Evolutionary conservation across 1,140 invertebrate genomes (phyloP).

Genomic region (Babylonia areolata): DNA sequence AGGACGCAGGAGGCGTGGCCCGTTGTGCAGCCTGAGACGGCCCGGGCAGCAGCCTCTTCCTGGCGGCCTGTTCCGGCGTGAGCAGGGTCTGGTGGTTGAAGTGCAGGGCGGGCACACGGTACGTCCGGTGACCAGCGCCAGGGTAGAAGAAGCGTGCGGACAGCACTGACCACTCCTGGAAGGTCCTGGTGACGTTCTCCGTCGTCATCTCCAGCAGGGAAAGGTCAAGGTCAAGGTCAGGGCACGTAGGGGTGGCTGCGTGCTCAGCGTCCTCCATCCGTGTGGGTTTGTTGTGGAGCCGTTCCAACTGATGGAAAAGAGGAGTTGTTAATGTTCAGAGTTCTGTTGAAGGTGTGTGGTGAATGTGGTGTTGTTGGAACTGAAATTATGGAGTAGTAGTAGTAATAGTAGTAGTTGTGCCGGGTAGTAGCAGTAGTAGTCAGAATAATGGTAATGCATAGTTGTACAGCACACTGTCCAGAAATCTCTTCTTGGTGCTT

Average conservation of each 20-base stretch:
- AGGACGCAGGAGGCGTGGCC: background rate
- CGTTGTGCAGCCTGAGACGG: background rate
- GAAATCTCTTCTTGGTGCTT: too few relatives aligned
- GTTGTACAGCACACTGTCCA: too few relatives aligned
- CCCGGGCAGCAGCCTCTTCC: background rate
- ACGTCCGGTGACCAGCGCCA: background rate
- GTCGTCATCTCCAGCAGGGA: background rate
- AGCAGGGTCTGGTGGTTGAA: constrained; percentile 28
- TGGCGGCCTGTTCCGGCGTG: background rate
- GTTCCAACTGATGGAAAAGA: too few relatives aligned
- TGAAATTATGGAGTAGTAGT: too few relatives aligned
- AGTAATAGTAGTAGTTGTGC: too few relatives aligned
- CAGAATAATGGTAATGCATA: too few relatives aligned
- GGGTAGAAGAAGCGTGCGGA: constrained; percentile 16
- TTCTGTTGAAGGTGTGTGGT: background rate
- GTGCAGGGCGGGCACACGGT: constrained; percentile 18
- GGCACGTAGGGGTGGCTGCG: background rate
- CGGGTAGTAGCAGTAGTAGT: too few relatives aligned
- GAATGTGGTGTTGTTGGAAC: too few relatives aligned
- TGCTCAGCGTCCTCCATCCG: background rate
- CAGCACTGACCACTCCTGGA: background rate
- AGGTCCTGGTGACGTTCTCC: background rate
- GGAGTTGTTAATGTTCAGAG: too few relatives aligned
- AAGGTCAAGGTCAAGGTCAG: background rate
- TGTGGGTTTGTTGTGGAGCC: too few relatives aligned